Evolutionary conservation across 2,888 invertebrate genomes (phyloP).

Genomic region (Clistopyga incitator): DNA sequence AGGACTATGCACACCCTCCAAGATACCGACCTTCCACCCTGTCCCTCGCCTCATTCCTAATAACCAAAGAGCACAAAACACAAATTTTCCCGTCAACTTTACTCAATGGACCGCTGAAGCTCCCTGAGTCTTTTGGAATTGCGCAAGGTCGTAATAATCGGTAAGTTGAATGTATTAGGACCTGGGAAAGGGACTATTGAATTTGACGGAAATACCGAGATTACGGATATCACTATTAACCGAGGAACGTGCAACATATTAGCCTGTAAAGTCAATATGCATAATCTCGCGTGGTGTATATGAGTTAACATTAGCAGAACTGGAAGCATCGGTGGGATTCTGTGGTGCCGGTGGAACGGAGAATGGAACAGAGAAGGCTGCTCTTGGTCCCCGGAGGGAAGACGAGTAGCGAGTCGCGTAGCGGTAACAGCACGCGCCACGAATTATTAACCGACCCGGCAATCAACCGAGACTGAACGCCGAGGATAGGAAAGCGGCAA

Average conservation of each 20-base stretch:
- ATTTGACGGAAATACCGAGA: background rate
- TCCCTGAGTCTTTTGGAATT: no score
- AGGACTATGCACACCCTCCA: conserved; percentile 35
- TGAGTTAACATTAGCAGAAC: conserved; percentile 41
- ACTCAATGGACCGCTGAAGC: no score
- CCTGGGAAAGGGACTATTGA: background rate
- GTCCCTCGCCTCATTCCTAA: conserved; percentile 9
- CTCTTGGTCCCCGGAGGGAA: conserved; percentile 58
- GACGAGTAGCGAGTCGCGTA: conserved; percentile 65
- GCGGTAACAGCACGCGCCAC: conserved; percentile 70
- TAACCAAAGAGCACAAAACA: background rate
- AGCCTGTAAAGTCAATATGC: conserved; percentile 44
- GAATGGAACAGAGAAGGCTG: conserved; percentile 25
- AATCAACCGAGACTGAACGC: conserved; percentile 71
- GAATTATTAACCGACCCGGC: conserved; percentile 76
- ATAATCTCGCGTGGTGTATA: conserved; percentile 46
- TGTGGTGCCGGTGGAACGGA: conserved; percentile 25
- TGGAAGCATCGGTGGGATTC: conserved; percentile 30
- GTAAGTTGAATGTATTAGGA: no score
- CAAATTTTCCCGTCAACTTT: background rate
- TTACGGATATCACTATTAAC: conserved; percentile 11
- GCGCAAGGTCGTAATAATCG: no score
- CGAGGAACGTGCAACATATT: conserved; percentile 41
- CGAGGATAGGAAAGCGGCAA: conserved; percentile 47
- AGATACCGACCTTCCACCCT: conserved; percentile 24